These are phyloP conservation scores for Aphaenogaster ashmeadi DNA, from an alignment of 1,140 invertebrate genomes.

Conservation along the genomic window DNA sequence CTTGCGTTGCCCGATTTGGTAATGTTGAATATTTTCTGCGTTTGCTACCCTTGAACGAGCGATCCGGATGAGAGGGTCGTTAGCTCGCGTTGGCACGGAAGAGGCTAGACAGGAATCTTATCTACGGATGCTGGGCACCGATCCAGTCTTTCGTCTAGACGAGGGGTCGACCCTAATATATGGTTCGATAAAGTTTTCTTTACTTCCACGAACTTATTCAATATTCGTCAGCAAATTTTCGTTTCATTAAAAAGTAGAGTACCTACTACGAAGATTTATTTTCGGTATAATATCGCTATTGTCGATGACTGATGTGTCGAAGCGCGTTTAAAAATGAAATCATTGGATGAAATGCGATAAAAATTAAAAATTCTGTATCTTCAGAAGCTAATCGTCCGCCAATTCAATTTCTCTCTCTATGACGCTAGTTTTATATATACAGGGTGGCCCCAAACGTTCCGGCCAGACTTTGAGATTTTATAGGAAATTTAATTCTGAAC, in stretches of 20 bases:
- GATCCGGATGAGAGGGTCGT: constrained; percentile 64
- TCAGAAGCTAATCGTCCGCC: background rate
- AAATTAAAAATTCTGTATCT: background rate
- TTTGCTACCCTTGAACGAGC: constrained; percentile 57
- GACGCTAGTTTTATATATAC: background rate
- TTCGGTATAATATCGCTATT: background rate
- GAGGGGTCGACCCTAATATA: constrained; percentile 58
- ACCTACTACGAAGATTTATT: background rate
- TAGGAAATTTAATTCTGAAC: too few relatives aligned
- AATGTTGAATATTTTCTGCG: constrained; percentile 62
- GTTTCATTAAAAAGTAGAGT: constrained; percentile 18
- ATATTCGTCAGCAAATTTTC: constrained; percentile 54
- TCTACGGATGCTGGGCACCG: constrained; percentile 66
- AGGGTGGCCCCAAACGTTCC: too few relatives aligned
- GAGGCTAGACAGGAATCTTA: constrained; percentile 61
- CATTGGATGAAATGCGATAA: background rate
- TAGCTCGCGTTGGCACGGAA: constrained; percentile 67
- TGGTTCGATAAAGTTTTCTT: constrained; percentile 53
- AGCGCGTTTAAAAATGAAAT: background rate
- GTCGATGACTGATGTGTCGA: background rate
- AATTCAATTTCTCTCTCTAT: background rate
- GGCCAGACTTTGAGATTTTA: too few relatives aligned
- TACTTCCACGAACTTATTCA: constrained; percentile 51
- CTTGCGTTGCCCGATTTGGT: constrained; percentile 27
- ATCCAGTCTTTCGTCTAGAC: constrained; percentile 62